Conservation (phyloP, 1,140 invertebrate species). For the Drosophila obscura region DNA sequence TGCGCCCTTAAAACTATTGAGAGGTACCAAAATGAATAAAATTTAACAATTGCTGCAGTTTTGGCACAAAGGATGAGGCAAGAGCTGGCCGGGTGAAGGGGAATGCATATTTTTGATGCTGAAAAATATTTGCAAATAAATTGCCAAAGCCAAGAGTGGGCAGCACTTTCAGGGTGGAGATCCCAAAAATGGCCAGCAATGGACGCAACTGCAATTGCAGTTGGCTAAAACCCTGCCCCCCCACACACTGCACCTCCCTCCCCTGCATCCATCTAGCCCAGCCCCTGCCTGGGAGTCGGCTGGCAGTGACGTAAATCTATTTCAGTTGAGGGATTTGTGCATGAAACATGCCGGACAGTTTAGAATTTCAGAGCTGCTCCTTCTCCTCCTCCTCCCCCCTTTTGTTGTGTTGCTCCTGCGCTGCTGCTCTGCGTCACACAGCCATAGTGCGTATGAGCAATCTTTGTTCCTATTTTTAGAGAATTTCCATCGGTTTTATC, state of each 20-base stretch:
- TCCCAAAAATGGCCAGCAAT: slow-evolving; percentile 70
- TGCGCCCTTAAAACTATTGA: no score
- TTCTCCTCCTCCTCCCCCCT: neutral
- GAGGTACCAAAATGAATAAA: slow-evolving; percentile 36
- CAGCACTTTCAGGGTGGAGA: neutral
- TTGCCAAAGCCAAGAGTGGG: slow-evolving; percentile 49
- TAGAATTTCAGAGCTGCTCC: slow-evolving; percentile 60
- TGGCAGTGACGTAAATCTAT: slow-evolving; percentile 81
- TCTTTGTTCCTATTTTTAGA: slow-evolving; percentile 31
- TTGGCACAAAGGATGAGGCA: neutral
- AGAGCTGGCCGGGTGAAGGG: slow-evolving; percentile 1
- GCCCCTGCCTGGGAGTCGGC: slow-evolving; percentile 47
- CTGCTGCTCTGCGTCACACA: slow-evolving; percentile 32
- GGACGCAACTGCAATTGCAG: slow-evolving; percentile 55
- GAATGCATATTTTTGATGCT: slow-evolving; percentile 72
- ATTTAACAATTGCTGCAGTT: slow-evolving; percentile 44
- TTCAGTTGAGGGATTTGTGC: slow-evolving; percentile 80
- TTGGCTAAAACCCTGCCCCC: slow-evolving; percentile 8
- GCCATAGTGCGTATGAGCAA: slow-evolving; percentile 69
- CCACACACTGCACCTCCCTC: neutral
- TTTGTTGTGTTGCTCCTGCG: slow-evolving; percentile 5
- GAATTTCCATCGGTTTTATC: no score
- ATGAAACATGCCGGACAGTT: slow-evolving; percentile 78
- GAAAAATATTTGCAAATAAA: slow-evolving; percentile 78
- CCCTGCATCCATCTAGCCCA: neutral